Evolutionary conservation across 2,888 invertebrate genomes (phyloP).

Genomic region (Caenorhabditis angaria): DNA sequence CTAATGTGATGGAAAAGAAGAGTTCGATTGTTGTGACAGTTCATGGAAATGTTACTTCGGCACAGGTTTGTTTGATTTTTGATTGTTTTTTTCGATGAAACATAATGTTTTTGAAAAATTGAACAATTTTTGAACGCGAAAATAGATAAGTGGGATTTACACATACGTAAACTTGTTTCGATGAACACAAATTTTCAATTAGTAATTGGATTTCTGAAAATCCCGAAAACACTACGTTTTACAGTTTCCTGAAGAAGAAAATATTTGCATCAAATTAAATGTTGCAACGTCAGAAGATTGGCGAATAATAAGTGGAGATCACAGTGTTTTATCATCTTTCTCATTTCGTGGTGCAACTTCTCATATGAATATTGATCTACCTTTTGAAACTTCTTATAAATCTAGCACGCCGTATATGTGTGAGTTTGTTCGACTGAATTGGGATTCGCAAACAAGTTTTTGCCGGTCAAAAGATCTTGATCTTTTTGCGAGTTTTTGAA

Average conservation of each 20-base stretch:
- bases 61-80: background rate
- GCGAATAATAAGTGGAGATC: slow-evolving; percentile 22
- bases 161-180: no score
- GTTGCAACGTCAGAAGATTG: slow-evolving; percentile 14
- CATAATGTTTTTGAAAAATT: no score
- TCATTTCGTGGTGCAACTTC: slow-evolving; percentile 17
- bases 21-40: background rate
- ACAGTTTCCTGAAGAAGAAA: slow-evolving; percentile 29
- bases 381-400: slow-evolving; percentile 18
- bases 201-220: no score
- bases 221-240: no score
- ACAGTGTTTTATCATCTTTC: slow-evolving; percentile 13
- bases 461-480: no score
- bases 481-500: no score
- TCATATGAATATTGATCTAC: slow-evolving; percentile 27
- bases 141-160: no score
- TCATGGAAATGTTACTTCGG: slow-evolving; percentile 6
- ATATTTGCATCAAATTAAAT: slow-evolving; percentile 19
- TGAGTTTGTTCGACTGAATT: slow-evolving; percentile 4
- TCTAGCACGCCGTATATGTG: slow-evolving; percentile 18
- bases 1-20: slow-evolving; percentile 11
- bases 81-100: background rate
- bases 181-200: no score
- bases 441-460: background rate
- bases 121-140: no score